Percentiles rank a stretch among this genome's conserved stretches.
Conservation (phyloP, 92 coral and sea anemone species). For the Epizoanthus rinbou region DNA sequence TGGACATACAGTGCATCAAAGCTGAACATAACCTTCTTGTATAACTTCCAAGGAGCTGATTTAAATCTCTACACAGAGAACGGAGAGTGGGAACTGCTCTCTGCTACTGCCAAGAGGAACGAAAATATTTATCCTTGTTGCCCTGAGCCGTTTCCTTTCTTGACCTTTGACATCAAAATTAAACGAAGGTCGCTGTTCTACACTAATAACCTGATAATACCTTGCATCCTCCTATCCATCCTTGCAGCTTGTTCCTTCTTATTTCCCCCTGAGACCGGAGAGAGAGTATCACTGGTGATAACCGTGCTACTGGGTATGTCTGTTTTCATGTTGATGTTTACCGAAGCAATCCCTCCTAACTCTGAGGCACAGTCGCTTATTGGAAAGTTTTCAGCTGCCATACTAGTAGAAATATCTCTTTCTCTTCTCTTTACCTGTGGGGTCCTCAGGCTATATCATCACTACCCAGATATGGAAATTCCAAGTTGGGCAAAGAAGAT, state of each 20-base stretch:
- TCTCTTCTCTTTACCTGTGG: conserved; percentile 78
- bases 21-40: conserved; percentile 57
- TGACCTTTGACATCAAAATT: conserved; percentile 67
- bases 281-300: conserved; percentile 84
- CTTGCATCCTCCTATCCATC: conserved; percentile 77
- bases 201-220: conserved; percentile 79
- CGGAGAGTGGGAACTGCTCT: conserved; percentile 77
- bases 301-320: conserved; percentile 89
- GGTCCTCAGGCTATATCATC: conserved; percentile 72
- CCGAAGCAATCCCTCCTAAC: conserved; percentile 87
- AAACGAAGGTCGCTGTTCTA: conserved; percentile 76
- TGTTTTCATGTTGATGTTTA: conserved; percentile 86
- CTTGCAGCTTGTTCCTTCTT: conserved; percentile 77
- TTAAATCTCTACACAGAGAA: conserved; percentile 50
- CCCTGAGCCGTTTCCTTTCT: conserved; percentile 63
- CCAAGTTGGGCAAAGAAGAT: conserved; percentile 70
- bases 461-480: conserved; percentile 72
- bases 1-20: conserved; percentile 68
- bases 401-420: conserved; percentile 74
- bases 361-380: conserved; percentile 86
- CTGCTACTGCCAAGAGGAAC: conserved; percentile 62
- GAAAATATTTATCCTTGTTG: conserved; percentile 67
- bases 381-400: conserved; percentile 84
- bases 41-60: conserved; percentile 37
- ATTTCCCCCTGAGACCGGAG: conserved; percentile 96